Base-by-base conservation (phyloP, 2,797 vertebrate genomes). In the Potorous gilbertii region DNA sequence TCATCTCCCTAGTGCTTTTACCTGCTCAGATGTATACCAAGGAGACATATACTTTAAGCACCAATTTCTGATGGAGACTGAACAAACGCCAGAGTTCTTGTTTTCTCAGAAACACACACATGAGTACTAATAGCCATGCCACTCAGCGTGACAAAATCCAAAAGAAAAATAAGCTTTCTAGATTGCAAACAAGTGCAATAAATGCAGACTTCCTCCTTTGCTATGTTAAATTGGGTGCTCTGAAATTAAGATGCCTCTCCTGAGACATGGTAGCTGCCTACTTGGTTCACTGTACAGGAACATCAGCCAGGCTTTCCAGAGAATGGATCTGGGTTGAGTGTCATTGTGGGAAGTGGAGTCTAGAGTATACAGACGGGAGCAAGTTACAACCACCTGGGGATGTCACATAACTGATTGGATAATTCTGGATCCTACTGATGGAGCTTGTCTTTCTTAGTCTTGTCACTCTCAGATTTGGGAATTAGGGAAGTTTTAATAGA, bases 21-120 rank as follows among this genome's bases (percentile, higher is more conserved):
- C 91, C 92, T 94, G 90, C 52, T 92, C 91, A 14, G 29, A n/a
- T 56, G 96, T 40, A 12, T 2, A 55, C 91, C 91, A 34, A 96
- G 66, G 66, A 93, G 94, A 96, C 2, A 92, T 96, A 92, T 90
- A 90, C 34, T 95, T 97, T 57, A 94, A 91, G 95, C 94, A 95
- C 94, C 91, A 94, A 90, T 74, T 74, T 93, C 90, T 90, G 92
- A 91, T 66, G 91, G 52, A 87, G 93, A 74, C 92, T 91, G 92
- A 93, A 94, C 89, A 81, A 96, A 93, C 56, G 50, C 92, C 56
- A 56, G 91, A 91, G 34, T 95, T 90, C 52, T 90, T 52, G 52
- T 57, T 90, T n/a, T 52, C 93, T 92, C 93, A 34, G 31, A 92
- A 55, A 93, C 54, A 91, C 54, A 28, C 4, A 0, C 12, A 11